Conservation (phyloP, 2,797 vertebrate genomes). For the Lacerta bilineata region DNA sequence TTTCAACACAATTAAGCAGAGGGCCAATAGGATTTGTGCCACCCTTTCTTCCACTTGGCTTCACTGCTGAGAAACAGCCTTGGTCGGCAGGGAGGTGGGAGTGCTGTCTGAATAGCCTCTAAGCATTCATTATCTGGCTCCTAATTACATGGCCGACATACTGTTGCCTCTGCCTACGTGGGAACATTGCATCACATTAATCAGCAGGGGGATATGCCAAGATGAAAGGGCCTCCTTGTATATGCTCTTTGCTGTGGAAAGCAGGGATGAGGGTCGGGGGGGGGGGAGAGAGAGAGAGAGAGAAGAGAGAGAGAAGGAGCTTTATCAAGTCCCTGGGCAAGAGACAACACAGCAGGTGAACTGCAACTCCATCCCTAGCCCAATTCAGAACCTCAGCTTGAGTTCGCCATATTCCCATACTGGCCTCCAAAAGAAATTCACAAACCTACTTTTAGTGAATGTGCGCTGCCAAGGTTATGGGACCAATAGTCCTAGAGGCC, state of each 20-base stretch:
- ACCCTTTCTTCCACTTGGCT: conserved; percentile 74
- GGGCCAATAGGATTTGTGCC: conserved; percentile 68
- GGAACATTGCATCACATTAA: conserved; percentile 73
- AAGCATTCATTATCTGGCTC: conserved; percentile 73
- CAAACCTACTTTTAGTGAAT: conserved; percentile 13
- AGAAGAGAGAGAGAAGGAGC: conserved; percentile 22
- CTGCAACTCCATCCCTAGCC: conserved; percentile 22
- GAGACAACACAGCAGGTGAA: conserved; percentile 64
- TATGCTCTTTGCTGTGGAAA: conserved; percentile 75
- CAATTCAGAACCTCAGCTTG: conserved; percentile 50
- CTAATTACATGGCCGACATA: conserved; percentile 74
- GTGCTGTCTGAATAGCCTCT: conserved; percentile 66
- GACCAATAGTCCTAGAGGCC: conserved; percentile 25
- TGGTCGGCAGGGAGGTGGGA: conserved; percentile 63
- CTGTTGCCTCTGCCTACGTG: conserved; percentile 67
- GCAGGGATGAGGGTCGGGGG: conserved; percentile 62
- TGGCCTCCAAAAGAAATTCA: conserved; percentile 28
- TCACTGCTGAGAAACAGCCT: conserved; percentile 73
- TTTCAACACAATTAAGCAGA: conserved; percentile 61
- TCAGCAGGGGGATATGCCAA: conserved; percentile 73
- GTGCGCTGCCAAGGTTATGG: conserved; percentile 3
- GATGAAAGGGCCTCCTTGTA: conserved; percentile 78
- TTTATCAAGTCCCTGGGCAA: conserved; percentile 68
- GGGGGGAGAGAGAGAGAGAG: too few relatives aligned
- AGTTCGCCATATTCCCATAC: conserved; percentile 49